phyloP scores from a whole-genome alignment of 2,888 invertebrate genomes.

The Ochropleura leucogaster region DNA sequence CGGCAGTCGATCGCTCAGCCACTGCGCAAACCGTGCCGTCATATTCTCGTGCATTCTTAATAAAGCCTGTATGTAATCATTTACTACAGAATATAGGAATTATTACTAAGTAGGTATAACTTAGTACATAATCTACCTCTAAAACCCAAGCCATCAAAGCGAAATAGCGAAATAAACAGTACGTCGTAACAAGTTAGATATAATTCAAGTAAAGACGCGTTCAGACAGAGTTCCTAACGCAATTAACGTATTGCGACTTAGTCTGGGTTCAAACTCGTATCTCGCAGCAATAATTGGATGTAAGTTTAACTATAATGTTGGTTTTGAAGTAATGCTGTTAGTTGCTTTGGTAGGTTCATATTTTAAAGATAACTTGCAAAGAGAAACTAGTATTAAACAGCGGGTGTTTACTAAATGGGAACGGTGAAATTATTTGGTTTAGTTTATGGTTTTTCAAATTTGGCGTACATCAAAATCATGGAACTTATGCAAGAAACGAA shows the following conservation, averaged over 20 bases:
- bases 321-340: constrained; percentile 8
- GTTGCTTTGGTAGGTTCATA: neutral
- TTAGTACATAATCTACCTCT: constrained; percentile 9
- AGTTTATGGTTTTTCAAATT: too few species aligned
- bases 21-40: too few species aligned
- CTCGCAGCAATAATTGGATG: constrained; percentile 54
- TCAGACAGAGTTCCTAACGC: constrained; percentile 44
- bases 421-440: too few species aligned
- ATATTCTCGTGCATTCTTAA: too few species aligned
- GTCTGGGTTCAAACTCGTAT: constrained; percentile 45
- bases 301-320: constrained; percentile 38
- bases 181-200: constrained; percentile 41
- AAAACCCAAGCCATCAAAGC: constrained; percentile 11
- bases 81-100: too few species aligned
- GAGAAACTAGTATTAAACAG: neutral
- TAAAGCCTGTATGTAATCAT: too few species aligned
- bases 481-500: too few species aligned
- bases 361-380: neutral
- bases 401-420: too few species aligned
- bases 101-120: neutral
- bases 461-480: too few species aligned
- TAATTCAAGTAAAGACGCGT: constrained; percentile 33
- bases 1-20: too few species aligned
- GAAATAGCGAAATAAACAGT: constrained; percentile 30
- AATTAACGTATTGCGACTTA: constrained; percentile 54